These are phyloP conservation scores for Mylabris phalerata DNA, from an alignment of 1,140 invertebrate species.

Conservation along the genomic window DNA sequence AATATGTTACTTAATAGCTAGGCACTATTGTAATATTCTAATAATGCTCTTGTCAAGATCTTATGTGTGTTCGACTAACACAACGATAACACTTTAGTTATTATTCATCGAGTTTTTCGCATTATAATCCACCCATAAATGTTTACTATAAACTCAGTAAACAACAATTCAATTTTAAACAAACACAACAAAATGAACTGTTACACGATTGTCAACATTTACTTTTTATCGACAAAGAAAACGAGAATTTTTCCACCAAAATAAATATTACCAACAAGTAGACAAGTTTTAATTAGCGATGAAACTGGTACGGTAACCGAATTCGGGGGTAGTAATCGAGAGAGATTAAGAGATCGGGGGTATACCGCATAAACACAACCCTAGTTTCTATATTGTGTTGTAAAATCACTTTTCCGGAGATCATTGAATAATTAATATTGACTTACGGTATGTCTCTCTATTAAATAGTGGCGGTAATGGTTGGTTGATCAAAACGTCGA, in stretches of 20 bases:
- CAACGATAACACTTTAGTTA: not conserved
- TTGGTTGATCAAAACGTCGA: too few species aligned
- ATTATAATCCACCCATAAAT: too few species aligned
- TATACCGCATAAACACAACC: constrained; percentile 35
- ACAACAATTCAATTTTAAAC: not conserved
- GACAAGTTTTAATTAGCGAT: constrained; percentile 14
- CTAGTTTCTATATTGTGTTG: constrained; percentile 14
- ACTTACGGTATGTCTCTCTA: constrained; percentile 24
- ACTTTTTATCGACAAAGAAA: too few species aligned
- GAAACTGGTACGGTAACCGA: not conserved
- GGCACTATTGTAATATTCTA: constrained; percentile 13
- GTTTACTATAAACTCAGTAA: too few species aligned
- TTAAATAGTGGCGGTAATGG: constrained; percentile 22
- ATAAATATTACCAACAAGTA: too few species aligned
- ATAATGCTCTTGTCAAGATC: constrained; percentile 6
- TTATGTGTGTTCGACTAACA: constrained; percentile 9
- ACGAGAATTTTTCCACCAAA: too few species aligned
- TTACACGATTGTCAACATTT: not conserved
- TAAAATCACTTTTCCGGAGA: constrained; percentile 36
- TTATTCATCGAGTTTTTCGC: too few species aligned
- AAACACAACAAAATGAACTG: not conserved
- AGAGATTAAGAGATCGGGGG: constrained; percentile 37
- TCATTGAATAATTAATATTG: constrained; percentile 38
- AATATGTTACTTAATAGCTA: constrained; percentile 19
- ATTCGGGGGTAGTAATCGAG: constrained; percentile 32